These are phyloP conservation scores for Eucidaris tribuloides DNA, from an alignment of 35 echinoderm and acorn worm species.

Conservation along the genomic window DNA sequence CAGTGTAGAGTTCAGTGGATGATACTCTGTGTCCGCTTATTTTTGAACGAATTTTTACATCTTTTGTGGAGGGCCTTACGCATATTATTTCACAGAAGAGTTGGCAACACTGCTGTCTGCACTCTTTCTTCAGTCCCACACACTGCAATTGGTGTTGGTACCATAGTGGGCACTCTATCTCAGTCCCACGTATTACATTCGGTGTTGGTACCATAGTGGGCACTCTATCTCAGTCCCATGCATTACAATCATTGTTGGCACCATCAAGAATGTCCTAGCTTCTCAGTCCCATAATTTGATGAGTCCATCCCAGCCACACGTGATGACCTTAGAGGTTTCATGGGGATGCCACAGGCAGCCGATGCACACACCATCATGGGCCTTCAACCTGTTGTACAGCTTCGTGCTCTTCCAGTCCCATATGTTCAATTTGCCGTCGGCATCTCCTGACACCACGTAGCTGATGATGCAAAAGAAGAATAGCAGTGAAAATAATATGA, in stretches of 20 bases:
- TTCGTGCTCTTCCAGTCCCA: constrained; percentile 99
- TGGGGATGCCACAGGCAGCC: constrained; percentile 96
- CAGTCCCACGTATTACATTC: no score
- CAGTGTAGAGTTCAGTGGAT: no score
- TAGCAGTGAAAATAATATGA: not conserved
- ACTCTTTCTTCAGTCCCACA: no score
- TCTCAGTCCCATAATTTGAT: constrained; percentile 96
- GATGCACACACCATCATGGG: constrained; percentile 95
- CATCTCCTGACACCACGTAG: constrained; percentile 97
- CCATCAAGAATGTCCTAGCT: not conserved
- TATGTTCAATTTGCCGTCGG: constrained; percentile 91
- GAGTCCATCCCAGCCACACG: constrained; percentile 98
- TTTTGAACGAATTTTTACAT: no score
- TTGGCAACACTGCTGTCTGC: no score
- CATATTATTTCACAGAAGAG: no score
- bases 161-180: no score
- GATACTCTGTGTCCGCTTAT: no score
- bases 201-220: no score
- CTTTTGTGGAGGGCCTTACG: no score
- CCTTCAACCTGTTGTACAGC: constrained; percentile 91
- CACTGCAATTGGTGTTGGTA: no score
- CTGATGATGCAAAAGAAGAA: constrained; percentile 28
- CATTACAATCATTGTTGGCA: not conserved
- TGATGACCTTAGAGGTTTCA: constrained; percentile 98
- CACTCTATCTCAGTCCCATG: not conserved